Conservation (phyloP, 2,797 vertebrate species). For the Acestrorhynchus altus region DNA sequence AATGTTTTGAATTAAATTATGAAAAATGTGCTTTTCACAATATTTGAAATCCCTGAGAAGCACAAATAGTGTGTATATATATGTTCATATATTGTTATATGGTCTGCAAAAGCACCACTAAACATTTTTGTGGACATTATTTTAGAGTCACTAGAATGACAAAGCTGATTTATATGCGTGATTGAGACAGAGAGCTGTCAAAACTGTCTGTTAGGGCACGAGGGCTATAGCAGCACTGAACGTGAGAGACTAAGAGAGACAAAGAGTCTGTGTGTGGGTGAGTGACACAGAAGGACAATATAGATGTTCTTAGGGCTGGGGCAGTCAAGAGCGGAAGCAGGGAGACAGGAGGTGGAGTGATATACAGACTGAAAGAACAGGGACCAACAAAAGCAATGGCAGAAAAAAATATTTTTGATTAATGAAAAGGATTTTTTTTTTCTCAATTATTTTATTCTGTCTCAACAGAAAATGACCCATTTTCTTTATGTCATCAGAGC, state of each 20-base stretch:
- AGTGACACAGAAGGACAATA: constrained; percentile 48
- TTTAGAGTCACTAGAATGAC: constrained; percentile 49
- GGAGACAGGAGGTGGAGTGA: constrained; percentile 45
- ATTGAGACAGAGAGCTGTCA: constrained; percentile 66
- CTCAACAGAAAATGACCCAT: no score
- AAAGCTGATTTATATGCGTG: constrained; percentile 11
- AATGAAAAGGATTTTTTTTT: no score
- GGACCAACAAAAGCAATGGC: neutral
- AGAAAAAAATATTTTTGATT: no score
- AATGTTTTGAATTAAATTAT: no score
- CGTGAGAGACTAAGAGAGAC: constrained; percentile 50
- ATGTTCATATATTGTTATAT: constrained; percentile 75
- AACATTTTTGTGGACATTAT: constrained; percentile 57
- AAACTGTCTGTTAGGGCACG: constrained; percentile 52
- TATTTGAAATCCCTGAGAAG: no score
- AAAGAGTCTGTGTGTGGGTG: constrained; percentile 44
- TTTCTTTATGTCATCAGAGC: no score
- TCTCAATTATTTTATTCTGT: no score
- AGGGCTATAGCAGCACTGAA: constrained; percentile 20
- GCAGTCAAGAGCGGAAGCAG: constrained; percentile 45
- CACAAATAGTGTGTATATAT: no score
- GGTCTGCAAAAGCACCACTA: constrained; percentile 61
- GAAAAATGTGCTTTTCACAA: no score
- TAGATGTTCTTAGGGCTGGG: constrained; percentile 44
- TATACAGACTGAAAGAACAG: constrained; percentile 32